phyloP scores from a whole-genome alignment of 2,888 invertebrate genomes.

The Drosophila infuscata region DNA sequence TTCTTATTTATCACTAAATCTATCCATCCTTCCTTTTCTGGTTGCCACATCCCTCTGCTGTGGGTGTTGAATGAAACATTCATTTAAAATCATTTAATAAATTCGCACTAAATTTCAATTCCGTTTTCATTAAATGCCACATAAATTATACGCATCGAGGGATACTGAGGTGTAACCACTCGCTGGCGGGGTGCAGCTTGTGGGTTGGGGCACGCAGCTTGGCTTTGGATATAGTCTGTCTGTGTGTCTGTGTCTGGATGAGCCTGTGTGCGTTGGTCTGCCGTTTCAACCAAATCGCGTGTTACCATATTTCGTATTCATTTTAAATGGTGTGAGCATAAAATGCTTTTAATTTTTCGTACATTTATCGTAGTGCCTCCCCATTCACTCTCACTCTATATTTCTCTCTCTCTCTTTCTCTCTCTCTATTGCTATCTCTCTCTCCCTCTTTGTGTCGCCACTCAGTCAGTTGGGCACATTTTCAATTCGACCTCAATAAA shows the following conservation, averaged over 20 bases:
- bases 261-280: slow-evolving; percentile 12
- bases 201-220: neutral
- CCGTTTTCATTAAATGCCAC: slow-evolving; percentile 81
- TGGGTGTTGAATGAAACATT: slow-evolving; percentile 49
- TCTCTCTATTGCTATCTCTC: neutral
- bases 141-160: slow-evolving; percentile 75
- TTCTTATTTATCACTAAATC: neutral
- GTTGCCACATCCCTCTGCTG: too few species aligned
- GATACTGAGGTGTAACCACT: slow-evolving; percentile 41
- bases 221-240: neutral
- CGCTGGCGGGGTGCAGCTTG: neutral
- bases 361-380: slow-evolving; percentile 59
- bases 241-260: neutral
- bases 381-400: neutral
- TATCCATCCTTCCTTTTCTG: neutral
- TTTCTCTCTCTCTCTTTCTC: neutral
- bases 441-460: slow-evolving; percentile 3
- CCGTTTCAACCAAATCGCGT: slow-evolving; percentile 67
- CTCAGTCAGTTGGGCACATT: slow-evolving; percentile 65
- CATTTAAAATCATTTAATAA: slow-evolving; percentile 81
- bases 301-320: slow-evolving; percentile 78
- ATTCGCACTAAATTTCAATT: slow-evolving; percentile 81
- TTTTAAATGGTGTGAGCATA: slow-evolving; percentile 72
- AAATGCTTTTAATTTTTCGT: slow-evolving; percentile 79
- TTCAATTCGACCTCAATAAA: slow-evolving; percentile 79